A percentile compares a stretch with the other conserved stretches of the same genome.
These are phyloP conservation scores for Emmelina monodactyla DNA, from an alignment of 2,888 invertebrate species.

Conservation along the genomic window DNA sequence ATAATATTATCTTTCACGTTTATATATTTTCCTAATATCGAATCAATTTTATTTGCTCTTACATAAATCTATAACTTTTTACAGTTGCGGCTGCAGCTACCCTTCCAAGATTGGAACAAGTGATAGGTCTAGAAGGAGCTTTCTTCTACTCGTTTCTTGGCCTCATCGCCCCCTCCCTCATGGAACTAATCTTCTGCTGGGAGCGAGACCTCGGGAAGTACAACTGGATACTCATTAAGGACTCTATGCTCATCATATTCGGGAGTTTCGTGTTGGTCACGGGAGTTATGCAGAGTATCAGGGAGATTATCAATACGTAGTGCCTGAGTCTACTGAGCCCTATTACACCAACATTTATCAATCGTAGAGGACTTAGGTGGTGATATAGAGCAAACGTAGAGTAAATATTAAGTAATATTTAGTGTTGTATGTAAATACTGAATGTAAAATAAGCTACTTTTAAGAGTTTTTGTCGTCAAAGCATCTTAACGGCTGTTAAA, in stretches of 20 bases:
- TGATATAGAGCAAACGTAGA: no score
- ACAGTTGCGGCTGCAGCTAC: conserved; percentile 48
- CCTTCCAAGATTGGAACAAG: conserved; percentile 47
- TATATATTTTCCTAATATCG: no score
- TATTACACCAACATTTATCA: no score
- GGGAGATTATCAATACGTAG: conserved; percentile 42
- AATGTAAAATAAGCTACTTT: no score
- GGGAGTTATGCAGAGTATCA: conserved; percentile 64
- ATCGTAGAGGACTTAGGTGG: no score
- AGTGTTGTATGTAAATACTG: no score
- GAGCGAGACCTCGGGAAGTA: conserved; percentile 71
- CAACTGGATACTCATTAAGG: conserved; percentile 76
- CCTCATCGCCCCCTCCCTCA: conserved; percentile 74
- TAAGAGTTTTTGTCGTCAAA: no score
- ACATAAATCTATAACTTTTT: conserved; percentile 15
- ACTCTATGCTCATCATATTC: conserved; percentile 66
- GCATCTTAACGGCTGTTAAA: no score
- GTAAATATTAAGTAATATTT: no score
- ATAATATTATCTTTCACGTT: no score
- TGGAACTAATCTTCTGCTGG: conserved; percentile 76
- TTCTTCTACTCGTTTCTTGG: conserved; percentile 78
- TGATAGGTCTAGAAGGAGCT: conserved; percentile 57
- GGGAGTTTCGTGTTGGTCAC: conserved; percentile 73
- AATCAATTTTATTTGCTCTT: no score
- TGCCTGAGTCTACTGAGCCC: no score